A percentile compares a stretch with the other conserved stretches of the same genome.
These are phyloP conservation scores for Drosophila testacea DNA, from an alignment of 2,888 invertebrate genomes.

Conservation along the genomic window DNA sequence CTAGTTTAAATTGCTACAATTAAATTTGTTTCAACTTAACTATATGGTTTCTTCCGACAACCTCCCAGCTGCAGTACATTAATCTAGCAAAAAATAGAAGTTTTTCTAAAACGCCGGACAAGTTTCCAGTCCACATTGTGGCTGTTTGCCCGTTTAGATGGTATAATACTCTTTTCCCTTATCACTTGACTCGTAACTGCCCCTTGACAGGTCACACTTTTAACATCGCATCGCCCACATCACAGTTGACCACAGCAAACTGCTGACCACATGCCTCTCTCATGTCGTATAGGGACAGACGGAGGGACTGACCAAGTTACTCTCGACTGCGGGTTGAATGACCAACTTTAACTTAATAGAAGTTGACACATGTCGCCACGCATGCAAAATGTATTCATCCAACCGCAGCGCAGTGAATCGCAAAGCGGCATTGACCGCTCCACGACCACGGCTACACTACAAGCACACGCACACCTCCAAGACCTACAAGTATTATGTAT, in stretches of 20 bases:
- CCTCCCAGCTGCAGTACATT: constrained; percentile 8
- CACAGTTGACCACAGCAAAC: constrained; percentile 37
- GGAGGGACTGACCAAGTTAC: not conserved
- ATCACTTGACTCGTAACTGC: not conserved
- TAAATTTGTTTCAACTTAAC: constrained; percentile 1
- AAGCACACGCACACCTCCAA: not conserved
- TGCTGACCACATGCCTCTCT: constrained; percentile 64
- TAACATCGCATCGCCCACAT: constrained; percentile 36
- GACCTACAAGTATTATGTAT: not conserved
- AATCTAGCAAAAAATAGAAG: constrained; percentile 23
- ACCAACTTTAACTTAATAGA: constrained; percentile 80
- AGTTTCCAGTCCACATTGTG: constrained; percentile 39
- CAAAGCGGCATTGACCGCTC: constrained; percentile 39
- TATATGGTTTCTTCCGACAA: not conserved
- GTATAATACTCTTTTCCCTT: not conserved
- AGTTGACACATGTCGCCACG: constrained; percentile 82
- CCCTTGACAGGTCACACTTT: constrained; percentile 42
- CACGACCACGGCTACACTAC: constrained; percentile 11
- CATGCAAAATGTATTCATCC: constrained; percentile 81
- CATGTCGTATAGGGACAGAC: constrained; percentile 2
- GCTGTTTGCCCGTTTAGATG: not conserved
- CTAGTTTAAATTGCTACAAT: not conserved
- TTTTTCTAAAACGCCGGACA: constrained; percentile 35
- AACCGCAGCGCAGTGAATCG: constrained; percentile 53
- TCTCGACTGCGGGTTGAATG: constrained; percentile 63